Percentiles rank a stretch among this genome's conserved stretches.
phyloP scores from a whole-genome alignment of 2,113 vertebrate genomes.

The Chlamydotis undulata region DNA sequence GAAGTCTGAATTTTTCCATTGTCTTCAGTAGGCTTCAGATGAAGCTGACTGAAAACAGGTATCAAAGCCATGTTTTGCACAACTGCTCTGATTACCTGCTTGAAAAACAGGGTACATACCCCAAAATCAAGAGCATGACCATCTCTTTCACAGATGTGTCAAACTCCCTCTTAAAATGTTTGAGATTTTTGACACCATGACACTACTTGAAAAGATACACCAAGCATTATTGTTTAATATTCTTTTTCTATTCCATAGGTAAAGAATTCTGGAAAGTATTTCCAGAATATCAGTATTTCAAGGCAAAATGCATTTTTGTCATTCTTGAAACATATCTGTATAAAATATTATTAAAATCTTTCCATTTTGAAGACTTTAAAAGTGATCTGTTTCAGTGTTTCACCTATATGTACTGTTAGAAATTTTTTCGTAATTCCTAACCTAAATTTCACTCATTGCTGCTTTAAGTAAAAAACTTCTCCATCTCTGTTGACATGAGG shows the following conservation, averaged over 20 bases:
- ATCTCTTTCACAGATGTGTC: not conserved
- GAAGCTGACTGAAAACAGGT: not conserved
- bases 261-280: not conserved
- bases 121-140: not conserved
- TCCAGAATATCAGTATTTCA: not conserved
- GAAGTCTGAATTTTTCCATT: not conserved
- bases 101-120: not conserved
- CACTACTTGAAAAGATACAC: not conserved
- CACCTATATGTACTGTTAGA: not conserved
- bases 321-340: not conserved
- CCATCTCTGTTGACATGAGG: not conserved
- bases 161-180: not conserved
- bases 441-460: not conserved
- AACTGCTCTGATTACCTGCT: rapidly evolving
- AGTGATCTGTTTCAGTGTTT: not conserved
- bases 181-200: not conserved
- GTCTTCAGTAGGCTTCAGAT: not conserved
- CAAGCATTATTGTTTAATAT: not conserved
- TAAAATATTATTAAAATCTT: not conserved
- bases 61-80: not conserved
- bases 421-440: not conserved
- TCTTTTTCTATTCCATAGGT: not conserved
- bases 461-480: not conserved
- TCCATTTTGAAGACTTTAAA: not conserved
- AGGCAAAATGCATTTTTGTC: not conserved